Base-by-base conservation (phyloP, 2,888 invertebrate genomes). In the Gastracanthus pulcherrimus region DNA sequence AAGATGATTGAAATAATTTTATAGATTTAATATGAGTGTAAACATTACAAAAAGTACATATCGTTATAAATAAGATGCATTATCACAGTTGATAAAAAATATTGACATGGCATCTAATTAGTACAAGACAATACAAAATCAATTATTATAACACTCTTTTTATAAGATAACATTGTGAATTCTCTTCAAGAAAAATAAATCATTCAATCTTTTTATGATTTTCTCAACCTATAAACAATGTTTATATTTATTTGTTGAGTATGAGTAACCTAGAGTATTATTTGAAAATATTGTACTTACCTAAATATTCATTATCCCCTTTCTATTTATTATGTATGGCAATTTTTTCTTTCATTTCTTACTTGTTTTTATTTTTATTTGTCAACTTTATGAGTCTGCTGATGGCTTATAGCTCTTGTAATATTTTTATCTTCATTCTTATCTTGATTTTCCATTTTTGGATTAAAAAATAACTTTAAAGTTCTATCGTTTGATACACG, bases 71-170 rank as follows among this genome's bases (percentile, higher is more conserved):
- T 64, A 67, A 58, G 55, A 72, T 79, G 58, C 31, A 55, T 13
- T 67, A 45, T 34, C 16, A 48, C 29, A 48, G 26, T 11, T n/a
- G n/a, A n/a, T n/a, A n/a, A n/a, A n/a, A n/a, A n/a, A n/a, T n/a
- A n/a, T n/a, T n/a, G 19, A 38, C 19, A 48, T 36, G 36, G 38
- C 48, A 77, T 41, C 31, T 76, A 55, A 70, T 55, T 55, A n/a
- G 23, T 71, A 75, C 26, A 45, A 67, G 76, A 80, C 64, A 80
- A 76, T 80, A 80, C 62, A 69, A 75, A 34, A 55, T 16, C 41
- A 48, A 60, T 51, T 48, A 58, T 31, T 26, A 60, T 5, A 31
- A 38, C 38, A 66, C 64, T 66, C 31, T 76, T 71, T 76, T 81
- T 76, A 31, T 64, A 62, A 51, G 29, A 58, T 62, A 55, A 71